phyloP scores from a whole-genome alignment of 2,888 invertebrate genomes.

The Sesia bembeciformis region DNA sequence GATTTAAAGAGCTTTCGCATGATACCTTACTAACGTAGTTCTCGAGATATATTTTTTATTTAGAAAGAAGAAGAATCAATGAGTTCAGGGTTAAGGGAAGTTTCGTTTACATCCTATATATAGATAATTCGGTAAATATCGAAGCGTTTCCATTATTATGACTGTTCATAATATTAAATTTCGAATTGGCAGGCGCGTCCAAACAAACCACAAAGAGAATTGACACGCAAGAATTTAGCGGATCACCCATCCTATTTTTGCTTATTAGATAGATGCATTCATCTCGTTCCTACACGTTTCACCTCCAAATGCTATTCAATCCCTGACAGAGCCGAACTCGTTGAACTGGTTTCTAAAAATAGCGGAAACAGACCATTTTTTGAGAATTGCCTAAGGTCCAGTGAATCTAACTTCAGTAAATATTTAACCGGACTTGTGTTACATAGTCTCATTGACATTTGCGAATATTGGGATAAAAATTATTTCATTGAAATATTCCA shows the following conservation, averaged over 20 bases:
- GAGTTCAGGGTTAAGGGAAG: too few relatives aligned
- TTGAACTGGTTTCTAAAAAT: conserved; percentile 69
- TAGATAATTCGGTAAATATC: neutral
- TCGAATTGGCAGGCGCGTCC: neutral
- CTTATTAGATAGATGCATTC: conserved; percentile 37
- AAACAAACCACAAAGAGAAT: conserved; percentile 27
- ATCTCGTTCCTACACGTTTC: conserved; percentile 63
- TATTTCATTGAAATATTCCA: too few relatives aligned
- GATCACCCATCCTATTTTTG: conserved; percentile 54
- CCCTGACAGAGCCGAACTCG: conserved; percentile 60
- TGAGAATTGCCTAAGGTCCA: conserved; percentile 38
- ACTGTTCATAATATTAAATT: neutral
- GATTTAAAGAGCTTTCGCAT: too few relatives aligned
- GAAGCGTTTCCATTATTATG: neutral
- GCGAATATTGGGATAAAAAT: too few relatives aligned
- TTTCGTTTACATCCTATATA: too few relatives aligned
- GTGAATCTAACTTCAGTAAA: neutral
- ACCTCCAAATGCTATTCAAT: conserved; percentile 65
- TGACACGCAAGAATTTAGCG: conserved; percentile 56
- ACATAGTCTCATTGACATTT: too few relatives aligned
- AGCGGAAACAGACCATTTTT: conserved; percentile 50
- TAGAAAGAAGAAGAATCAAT: too few relatives aligned
- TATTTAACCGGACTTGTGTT: neutral
- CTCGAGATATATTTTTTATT: too few relatives aligned
- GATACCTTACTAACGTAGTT: too few relatives aligned